Evolutionary conservation across 2,113 vertebrate species (phyloP), one percentile per base, ranked within the genome.

Genomic region (Rhinogobius similis): DNA sequence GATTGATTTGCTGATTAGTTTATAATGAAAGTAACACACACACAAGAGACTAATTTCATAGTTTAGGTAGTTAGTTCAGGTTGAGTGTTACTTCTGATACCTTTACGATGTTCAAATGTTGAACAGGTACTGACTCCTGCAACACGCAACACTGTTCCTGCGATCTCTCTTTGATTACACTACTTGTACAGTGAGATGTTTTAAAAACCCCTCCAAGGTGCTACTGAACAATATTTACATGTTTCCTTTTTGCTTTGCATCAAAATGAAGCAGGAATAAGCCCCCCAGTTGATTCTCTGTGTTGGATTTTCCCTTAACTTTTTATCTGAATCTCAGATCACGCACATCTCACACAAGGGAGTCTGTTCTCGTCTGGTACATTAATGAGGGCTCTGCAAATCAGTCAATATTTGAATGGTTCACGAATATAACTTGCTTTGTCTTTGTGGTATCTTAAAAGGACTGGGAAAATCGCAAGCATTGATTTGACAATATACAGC

Each of bases 241-340:
- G 44, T 65, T 65, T 82, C 16, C n/a, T 75, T n/a, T 69, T 77
- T 68, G 62, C 46, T 44, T 38, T 23, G 74, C 24, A 68, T 41
- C 43, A 48, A 72, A 67, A 78, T 63, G 41, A 76, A 70, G 14
- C 39, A 55, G 18, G 75, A 64, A 70, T 67, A 72, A 74, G 66
- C n/a, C 70, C 72, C 21, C 56, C 36, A 79, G 62, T 72, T 53
- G 52, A 48, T 80, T 70, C n/a, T n/a, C 62, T 59, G 16, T 69
- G 48, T 43, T 29, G n/a, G n/a, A 32, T 24, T 74, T 67, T 65
- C 38, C 48, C 26, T 62, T 26, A 12, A n/a, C 68, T 67, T 77
- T 65, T 53, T 52, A 63, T 62, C 21, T 64, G 61, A 46, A 65
- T 82, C 67, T 66, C 32, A 26, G 18, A 16, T 20, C 61, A 23